Evolutionary conservation across 2,113 vertebrate genomes (phyloP).

Genomic region (Chloebia gouldiae): DNA sequence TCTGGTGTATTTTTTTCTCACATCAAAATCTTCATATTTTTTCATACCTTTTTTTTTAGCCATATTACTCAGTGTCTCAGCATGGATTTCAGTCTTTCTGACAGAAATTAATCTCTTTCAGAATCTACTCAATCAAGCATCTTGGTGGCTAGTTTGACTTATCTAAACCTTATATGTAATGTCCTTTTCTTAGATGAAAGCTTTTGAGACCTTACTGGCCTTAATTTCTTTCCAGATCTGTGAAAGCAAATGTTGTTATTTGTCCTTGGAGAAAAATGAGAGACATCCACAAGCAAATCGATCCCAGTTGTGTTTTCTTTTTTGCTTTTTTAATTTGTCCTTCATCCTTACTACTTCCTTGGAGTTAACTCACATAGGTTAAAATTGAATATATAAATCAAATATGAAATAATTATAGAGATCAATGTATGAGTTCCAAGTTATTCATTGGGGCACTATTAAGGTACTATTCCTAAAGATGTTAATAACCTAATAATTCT

Average conservation of each 20-base stretch:
- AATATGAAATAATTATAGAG: not conserved
- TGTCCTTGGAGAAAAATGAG: not conserved
- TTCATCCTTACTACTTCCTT: not conserved
- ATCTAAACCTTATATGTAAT: not conserved
- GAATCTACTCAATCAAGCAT: not conserved
- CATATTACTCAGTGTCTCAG: not conserved
- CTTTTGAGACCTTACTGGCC: not conserved
- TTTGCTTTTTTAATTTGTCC: not conserved
- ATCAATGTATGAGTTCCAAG: not conserved
- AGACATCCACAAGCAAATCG: not conserved
- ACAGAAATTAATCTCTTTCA: not conserved
- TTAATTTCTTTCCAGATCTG: not conserved
- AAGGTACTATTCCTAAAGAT: not conserved
- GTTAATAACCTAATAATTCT: not conserved
- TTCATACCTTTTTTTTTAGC: not conserved
- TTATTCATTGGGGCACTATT: not conserved
- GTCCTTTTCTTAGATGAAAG: not conserved
- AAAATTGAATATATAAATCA: not conserved
- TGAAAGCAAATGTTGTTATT: not conserved
- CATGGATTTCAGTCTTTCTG: not conserved
- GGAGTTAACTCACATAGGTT: not conserved
- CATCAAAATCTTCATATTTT: not conserved
- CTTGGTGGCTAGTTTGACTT: not conserved
- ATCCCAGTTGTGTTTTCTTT: not conserved
- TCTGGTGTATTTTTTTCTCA: not conserved